Evolutionary conservation across 2,888 invertebrate species (phyloP).

Genomic region (Idaea dimidiata): DNA sequence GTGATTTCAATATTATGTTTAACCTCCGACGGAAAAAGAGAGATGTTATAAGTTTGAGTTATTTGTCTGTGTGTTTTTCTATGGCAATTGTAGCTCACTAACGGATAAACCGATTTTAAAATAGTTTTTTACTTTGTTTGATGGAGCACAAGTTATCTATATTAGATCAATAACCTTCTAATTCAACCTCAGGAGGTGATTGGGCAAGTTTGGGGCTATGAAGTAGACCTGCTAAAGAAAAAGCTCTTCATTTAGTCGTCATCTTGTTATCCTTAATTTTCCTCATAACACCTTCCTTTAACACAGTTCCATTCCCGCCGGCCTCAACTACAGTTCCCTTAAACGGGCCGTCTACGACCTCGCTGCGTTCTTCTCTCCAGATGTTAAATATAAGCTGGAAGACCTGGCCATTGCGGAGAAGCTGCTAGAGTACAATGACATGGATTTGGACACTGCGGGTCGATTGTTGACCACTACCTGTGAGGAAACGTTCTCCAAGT

Average conservation of each 20-base stretch:
- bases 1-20: no score
- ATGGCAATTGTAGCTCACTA: no score
- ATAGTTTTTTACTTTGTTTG: no score
- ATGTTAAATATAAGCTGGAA: conserved; percentile 31
- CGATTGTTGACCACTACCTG: conserved; percentile 45
- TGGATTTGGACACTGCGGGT: conserved; percentile 43
- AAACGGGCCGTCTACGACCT: conserved; percentile 41
- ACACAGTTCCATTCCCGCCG: conserved; percentile 44
- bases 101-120: no score
- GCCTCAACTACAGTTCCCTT: conserved; percentile 37
- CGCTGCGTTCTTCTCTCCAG: conserved; percentile 50
- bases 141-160: no score
- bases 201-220: no score
- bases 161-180: no score
- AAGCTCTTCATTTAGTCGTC: background rate
- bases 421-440: conserved; percentile 44
- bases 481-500: conserved; percentile 53
- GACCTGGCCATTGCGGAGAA: conserved; percentile 45
- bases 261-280: background rate
- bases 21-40: no score
- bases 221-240: no score
- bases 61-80: no score
- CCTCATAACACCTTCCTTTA: background rate
- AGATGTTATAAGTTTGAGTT: no score
- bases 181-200: no score